phyloP scores from a whole-genome alignment of 53 echinoderm and acorn worm species.

The Holothuria scabra region DNA sequence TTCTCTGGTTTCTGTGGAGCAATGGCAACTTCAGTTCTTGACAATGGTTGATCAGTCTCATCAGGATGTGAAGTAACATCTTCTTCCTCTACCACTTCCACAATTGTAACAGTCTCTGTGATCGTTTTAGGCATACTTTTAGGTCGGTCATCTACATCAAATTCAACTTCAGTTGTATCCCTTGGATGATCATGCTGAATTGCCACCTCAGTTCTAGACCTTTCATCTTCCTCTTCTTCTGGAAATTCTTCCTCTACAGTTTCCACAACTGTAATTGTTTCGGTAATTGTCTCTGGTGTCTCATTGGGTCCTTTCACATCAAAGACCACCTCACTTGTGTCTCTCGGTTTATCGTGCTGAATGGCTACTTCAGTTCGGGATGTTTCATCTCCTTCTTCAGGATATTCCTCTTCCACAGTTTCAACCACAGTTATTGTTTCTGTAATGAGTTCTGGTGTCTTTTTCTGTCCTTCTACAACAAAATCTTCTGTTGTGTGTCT shows the following conservation, averaged over 20 bases:
- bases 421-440: slow-evolving; percentile 52
- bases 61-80: neutral
- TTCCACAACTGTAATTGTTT: slow-evolving; percentile 56
- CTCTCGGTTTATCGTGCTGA: slow-evolving; percentile 44
- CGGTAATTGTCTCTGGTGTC: slow-evolving; percentile 45
- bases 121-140: slow-evolving; percentile 14
- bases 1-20: slow-evolving; percentile 32
- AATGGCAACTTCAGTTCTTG: slow-evolving; percentile 36
- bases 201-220: slow-evolving; percentile 38
- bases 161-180: slow-evolving; percentile 25
- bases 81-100: slow-evolving; percentile 47
- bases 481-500: slow-evolving; percentile 24
- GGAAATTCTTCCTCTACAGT: slow-evolving; percentile 38
- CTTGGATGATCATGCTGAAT: slow-evolving; percentile 45
- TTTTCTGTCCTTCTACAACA: slow-evolving; percentile 31
- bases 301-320: neutral
- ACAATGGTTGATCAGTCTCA: slow-evolving; percentile 15
- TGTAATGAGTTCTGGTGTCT: slow-evolving; percentile 28
- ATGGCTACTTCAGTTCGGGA: slow-evolving; percentile 43
- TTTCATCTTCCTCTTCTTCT: slow-evolving; percentile 44
- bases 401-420: slow-evolving; percentile 44
- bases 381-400: slow-evolving; percentile 28
- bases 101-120: slow-evolving; percentile 53
- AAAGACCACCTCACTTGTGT: slow-evolving; percentile 20
- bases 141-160: slow-evolving; percentile 29